These are phyloP conservation scores for Chaetops frenatus DNA, from an alignment of 2,113 vertebrate genomes.

Conservation along the genomic window DNA sequence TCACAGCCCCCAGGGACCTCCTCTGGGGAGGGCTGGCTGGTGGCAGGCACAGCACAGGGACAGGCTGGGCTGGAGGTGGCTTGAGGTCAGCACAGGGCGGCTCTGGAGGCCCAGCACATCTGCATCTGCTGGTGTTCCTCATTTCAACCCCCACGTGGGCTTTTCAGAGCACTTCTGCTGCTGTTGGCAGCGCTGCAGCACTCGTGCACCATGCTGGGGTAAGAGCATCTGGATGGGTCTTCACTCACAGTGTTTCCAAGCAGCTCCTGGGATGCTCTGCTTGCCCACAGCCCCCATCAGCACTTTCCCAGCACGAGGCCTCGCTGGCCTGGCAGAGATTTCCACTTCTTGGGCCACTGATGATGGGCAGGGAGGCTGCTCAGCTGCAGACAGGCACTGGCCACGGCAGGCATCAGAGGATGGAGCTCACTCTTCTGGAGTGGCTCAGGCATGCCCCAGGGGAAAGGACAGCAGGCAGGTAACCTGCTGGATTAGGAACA, in stretches of 20 bases:
- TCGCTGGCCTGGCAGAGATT: not conserved
- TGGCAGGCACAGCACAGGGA: fast-evolving
- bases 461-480: not conserved
- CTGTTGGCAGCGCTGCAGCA: not conserved
- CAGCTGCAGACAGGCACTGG: not conserved
- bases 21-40: not conserved
- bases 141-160: fast-evolving
- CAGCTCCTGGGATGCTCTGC: not conserved
- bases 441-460: not conserved
- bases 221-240: not conserved
- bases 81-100: fast-evolving
- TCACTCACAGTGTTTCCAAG: not conserved
- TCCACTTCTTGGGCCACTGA: not conserved
- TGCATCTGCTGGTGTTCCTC: not conserved
- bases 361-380: not conserved
- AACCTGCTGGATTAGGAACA: not conserved
- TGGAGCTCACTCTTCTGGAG: not conserved
- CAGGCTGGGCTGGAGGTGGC: not conserved
- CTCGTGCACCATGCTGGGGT: not conserved
- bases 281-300: not conserved
- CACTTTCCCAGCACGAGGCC: not conserved
- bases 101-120: not conserved
- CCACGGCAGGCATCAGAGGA: not conserved
- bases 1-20: not conserved
- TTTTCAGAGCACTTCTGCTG: not conserved